phyloP scores from a whole-genome alignment of 2,888 invertebrate species.

The Ormyrus nitidulus region DNA sequence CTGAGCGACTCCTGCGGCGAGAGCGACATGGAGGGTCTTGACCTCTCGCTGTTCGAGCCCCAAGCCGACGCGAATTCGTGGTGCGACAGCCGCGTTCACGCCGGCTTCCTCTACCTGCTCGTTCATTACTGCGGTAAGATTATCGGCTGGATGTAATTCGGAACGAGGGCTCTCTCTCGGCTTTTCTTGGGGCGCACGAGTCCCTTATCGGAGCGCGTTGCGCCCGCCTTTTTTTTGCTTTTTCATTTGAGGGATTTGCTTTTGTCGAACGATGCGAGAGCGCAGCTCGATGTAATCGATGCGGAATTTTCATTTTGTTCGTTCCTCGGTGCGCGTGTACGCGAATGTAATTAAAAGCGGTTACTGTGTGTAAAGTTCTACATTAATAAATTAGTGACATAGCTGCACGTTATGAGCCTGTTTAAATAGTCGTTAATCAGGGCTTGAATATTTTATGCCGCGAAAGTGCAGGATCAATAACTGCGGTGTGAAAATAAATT shows the following conservation, averaged over 20 bases:
- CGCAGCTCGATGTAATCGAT: too few relatives aligned
- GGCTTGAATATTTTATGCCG: conserved; percentile 16
- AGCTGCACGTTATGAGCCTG: neutral
- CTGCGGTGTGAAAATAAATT: conserved; percentile 2
- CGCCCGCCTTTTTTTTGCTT: too few relatives aligned
- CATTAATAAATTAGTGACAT: neutral
- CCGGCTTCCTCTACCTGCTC: conserved; percentile 72
- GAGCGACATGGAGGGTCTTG: conserved; percentile 82
- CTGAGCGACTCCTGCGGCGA: conserved; percentile 80
- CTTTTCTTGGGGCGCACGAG: neutral
- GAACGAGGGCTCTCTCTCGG: neutral
- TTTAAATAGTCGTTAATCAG: neutral
- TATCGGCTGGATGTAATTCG: conserved; percentile 13
- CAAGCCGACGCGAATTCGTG: conserved; percentile 73
- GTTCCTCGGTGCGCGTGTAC: too few relatives aligned
- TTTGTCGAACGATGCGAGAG: too few relatives aligned
- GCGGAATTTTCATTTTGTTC: too few relatives aligned
- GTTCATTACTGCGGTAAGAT: conserved; percentile 72
- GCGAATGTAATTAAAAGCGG: too few relatives aligned
- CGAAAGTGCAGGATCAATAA: conserved; percentile 15
- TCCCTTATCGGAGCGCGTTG: too few relatives aligned
- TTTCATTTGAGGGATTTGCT: too few relatives aligned
- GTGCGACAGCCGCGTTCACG: conserved; percentile 70
- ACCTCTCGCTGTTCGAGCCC: conserved; percentile 82
- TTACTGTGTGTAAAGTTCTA: neutral